A percentile compares a stretch with the other conserved stretches of the same genome.
Conservation (phyloP, 23 tunicate species). For the Ciona savignyi region DNA sequence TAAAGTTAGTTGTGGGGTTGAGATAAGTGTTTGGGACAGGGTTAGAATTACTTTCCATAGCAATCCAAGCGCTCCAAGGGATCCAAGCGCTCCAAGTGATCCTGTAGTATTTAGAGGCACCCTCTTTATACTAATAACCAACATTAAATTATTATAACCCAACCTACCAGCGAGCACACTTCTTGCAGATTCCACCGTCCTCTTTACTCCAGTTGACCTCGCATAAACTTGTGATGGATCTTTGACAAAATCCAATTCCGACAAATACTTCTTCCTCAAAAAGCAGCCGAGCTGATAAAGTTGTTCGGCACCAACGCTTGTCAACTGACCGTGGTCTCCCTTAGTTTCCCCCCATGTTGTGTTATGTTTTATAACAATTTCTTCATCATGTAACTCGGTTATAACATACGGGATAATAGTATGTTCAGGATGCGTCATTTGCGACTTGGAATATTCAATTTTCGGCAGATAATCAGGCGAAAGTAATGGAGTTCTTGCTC, state of each 20-base stretch:
- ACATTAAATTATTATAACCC: no score
- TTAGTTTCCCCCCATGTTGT: neutral
- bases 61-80: no score
- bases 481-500: constrained; percentile 65
- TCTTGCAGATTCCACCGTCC: neutral
- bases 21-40: no score
- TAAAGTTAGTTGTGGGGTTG: no score
- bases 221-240: neutral
- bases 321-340: neutral
- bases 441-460: constrained; percentile 12
- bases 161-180: neutral
- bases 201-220: neutral
- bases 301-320: neutral
- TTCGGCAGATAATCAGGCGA: constrained; percentile 44
- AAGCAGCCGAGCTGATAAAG: neutral
- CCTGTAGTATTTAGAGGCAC: no score
- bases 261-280: neutral
- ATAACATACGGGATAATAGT: constrained; percentile 25
- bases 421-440: constrained; percentile 38
- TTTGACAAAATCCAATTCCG: neutral
- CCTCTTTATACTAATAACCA: no score
- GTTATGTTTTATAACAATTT: neutral
- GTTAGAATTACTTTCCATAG: no score
- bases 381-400: neutral
- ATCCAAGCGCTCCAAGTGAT: no score